Evolutionary conservation across 2,797 vertebrate species (phyloP).

Genomic region (Sebastes ruberrimus): DNA sequence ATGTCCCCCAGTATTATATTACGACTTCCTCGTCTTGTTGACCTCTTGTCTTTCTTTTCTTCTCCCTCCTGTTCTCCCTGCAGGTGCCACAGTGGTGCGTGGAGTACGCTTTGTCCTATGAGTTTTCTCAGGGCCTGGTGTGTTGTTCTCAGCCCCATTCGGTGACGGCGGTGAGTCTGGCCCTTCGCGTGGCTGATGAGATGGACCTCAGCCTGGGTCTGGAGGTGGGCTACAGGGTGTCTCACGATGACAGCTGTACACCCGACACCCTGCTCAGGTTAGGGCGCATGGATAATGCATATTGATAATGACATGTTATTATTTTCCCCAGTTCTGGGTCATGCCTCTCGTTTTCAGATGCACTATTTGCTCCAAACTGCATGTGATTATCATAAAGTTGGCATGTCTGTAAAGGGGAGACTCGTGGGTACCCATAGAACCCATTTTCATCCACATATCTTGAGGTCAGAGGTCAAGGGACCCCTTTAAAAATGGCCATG

Average conservation of each 20-base stretch:
- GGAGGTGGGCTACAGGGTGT: constrained; percentile 93
- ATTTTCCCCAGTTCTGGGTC: too few relatives aligned
- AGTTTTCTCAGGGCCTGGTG: constrained; percentile 88
- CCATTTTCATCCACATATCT: too few relatives aligned
- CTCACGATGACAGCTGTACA: constrained; percentile 93
- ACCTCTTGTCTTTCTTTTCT: neutral
- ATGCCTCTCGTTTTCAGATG: neutral
- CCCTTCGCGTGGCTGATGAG: constrained; percentile 92
- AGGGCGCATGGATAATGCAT: neutral
- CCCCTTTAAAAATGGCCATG: too few relatives aligned
- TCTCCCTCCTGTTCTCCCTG: neutral
- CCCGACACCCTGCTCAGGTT: constrained; percentile 93
- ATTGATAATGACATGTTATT: neutral
- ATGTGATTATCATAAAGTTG: too few relatives aligned
- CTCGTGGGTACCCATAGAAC: too few relatives aligned
- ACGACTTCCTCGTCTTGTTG: neutral
- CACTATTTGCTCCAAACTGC: neutral
- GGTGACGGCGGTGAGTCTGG: constrained; percentile 89
- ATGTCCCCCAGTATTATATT: neutral
- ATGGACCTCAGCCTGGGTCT: constrained; percentile 97
- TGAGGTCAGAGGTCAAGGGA: too few relatives aligned
- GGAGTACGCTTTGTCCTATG: constrained; percentile 89
- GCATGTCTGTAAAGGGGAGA: too few relatives aligned
- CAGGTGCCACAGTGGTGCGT: constrained; percentile 98
- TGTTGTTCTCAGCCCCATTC: constrained; percentile 91